Percentiles rank a stretch among this genome's conserved stretches.
Conservation (phyloP, 2,888 invertebrate species). For the Nasonovia ribisnigri region DNA sequence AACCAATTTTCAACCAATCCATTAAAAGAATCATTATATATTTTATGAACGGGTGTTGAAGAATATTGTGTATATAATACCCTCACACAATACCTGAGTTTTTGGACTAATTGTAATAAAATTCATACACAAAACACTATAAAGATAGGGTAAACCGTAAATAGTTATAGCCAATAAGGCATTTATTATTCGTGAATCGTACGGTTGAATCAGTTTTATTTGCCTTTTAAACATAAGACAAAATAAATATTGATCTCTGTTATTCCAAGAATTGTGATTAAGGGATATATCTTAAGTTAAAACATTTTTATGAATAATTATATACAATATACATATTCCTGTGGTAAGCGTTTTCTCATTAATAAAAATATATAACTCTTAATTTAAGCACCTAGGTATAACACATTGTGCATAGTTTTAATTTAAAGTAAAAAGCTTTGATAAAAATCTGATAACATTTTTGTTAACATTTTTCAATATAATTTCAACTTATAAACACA, state of each 20-base stretch:
- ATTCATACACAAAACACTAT: neutral
- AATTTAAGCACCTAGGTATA: neutral
- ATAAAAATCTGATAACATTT: neutral
- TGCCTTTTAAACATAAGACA: neutral
- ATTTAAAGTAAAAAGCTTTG: neutral
- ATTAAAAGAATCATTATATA: neutral
- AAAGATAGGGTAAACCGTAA: neutral
- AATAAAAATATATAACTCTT: neutral
- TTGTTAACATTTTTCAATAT: neutral
- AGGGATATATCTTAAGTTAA: neutral
- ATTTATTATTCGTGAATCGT: neutral
- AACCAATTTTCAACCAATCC: neutral
- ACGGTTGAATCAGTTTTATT: neutral
- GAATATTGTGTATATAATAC: neutral
- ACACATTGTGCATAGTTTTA: neutral
- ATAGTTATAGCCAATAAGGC: neutral
- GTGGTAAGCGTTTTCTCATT: neutral
- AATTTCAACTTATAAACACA: neutral
- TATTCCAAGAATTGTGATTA: neutral
- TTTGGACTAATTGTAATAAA: neutral
- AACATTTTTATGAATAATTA: neutral
- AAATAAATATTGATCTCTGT: neutral
- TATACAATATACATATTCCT: neutral
- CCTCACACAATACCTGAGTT: neutral
- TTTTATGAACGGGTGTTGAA: neutral